Percentiles rank a stretch among this genome's conserved stretches.
Evolutionary conservation across 2,113 vertebrate species (phyloP).

Genomic region (Phyllostomus hastatus): DNA sequence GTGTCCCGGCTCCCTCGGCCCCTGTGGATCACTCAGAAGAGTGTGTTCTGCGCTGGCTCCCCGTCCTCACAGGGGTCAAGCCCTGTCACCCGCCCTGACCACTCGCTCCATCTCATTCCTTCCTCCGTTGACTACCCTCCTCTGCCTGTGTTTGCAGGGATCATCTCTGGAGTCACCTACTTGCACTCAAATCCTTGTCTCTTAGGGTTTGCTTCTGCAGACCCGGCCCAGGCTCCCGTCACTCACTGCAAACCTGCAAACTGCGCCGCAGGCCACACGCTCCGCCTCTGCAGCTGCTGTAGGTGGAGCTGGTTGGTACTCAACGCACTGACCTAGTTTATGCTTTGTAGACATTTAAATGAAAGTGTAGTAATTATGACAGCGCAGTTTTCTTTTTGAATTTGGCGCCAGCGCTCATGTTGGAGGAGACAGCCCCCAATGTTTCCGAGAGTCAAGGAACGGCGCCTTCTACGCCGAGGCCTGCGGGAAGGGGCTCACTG

Average conservation of each 20-base stretch:
- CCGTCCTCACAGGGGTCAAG: neutral
- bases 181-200: too few relatives aligned
- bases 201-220: neutral
- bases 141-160: neutral
- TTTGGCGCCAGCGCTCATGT: neutral
- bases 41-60: rapidly evolving
- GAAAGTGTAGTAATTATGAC: neutral
- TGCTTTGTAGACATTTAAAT: neutral
- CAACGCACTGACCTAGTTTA: rapidly evolving
- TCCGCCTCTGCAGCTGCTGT: rapidly evolving
- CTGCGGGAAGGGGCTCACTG: neutral
- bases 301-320: neutral
- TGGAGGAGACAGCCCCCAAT: neutral
- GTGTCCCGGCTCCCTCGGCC: neutral
- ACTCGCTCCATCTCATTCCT: neutral
- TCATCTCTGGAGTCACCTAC: neutral
- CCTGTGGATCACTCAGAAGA: neutral
- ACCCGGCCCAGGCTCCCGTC: neutral
- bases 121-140: neutral
- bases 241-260: neutral
- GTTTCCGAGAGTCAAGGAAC: neutral
- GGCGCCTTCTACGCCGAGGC: neutral
- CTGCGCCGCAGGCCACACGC: too few relatives aligned
- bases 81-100: neutral
- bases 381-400: neutral